Base-by-base conservation (phyloP, 2,797 vertebrate species). In the Labroides dimidiatus region DNA sequence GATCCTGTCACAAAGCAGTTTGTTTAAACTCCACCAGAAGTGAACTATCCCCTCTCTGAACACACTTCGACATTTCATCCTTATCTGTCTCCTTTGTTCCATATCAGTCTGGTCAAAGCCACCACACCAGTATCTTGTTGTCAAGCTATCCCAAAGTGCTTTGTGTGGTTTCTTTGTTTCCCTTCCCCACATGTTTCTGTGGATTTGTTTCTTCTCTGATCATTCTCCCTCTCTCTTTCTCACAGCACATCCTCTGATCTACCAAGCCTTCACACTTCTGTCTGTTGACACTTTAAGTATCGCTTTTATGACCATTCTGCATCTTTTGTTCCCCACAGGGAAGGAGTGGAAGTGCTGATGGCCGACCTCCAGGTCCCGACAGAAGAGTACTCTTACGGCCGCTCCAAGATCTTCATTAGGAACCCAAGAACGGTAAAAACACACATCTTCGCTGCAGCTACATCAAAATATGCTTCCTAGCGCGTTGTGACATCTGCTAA, bases 371-470 rank as follows among this genome's bases (percentile, higher is more conserved):
- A 94, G 83, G 94, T 98, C 79, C 92, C 95, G 20, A 58, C 87
- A 59, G 98, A 99, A 66, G 98, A 99, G 70, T 97, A 94, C 69
- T 92, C 98, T 1, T 97, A 96, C 8, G 98, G 98, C 13, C 96
- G 96, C 92, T 98, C 97, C 62, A 99, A 99, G 93, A 97, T 99
- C 89, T 99, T 99, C 92, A 99, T 99, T 92, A 96, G 98, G 90
- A 99, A 99, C 90, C 98, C 98, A 49, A 95, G 96, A 95, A 99
- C 96, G 72, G 98, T 99, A 95, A 58, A 74, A 70, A 30, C 44
- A n/a, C 47, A 19, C 4, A 54, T 9, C 27, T 17, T 23, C 10
- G 23, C 12, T 17, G 4, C 14, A 10, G 21, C 17, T 27, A 21
- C 41, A 48, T 44, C 44, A 30, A 27, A n/a, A 10, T n/a, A n/a